Base-by-base conservation (phyloP, 2,888 invertebrate genomes). In the Folsomia candida region DNA sequence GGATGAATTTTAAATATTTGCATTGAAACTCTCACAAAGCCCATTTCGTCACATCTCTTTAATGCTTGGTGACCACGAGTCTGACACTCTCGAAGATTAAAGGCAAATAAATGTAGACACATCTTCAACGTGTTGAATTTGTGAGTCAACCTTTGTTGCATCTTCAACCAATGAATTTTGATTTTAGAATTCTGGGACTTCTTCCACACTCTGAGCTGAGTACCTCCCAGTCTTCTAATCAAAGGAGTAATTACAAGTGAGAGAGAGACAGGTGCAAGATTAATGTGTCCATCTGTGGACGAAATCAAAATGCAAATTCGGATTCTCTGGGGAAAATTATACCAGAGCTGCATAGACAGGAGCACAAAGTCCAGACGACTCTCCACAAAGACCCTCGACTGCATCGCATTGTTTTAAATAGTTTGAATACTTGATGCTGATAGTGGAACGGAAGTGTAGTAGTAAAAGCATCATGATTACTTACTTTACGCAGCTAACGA, bases 231-330 rank as follows among this genome's bases (percentile, higher is more conserved):
- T n/a, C n/a, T n/a, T n/a, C n/a, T n/a, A n/a, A 28, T 62, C 62
- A 29, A 62, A 62, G 62, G 62, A 62, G 62, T 62, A 62, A 62
- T 62, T 62, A 62, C 3, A 62, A 62, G n/a, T 62, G 62, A 22
- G 62, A 62, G 62, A 18, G 29, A 28, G 62, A 62, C 62, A 62
- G 62, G 62, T 62, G 62, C 37, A 62, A 62, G 62, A 62, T 62
- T 62, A 62, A 62, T 62, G 62, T 28, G 62, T 62, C 62, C 62
- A 62, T 62, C 62, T 62, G n/a, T n/a, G 62, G 62, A 62, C 62
- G 22, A 28, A 62, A 62, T 62, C 62, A 62, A 62, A 62, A 62
- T 62, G 62, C 62, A 62, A 62, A 62, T 62, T 37, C 62, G 14
- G 4, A 22, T 28, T 37, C 29, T 62, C 62, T 25, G 18, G 29